phyloP scores from a whole-genome alignment of 2,888 invertebrate genomes.

The Calliphora vomitoria region DNA sequence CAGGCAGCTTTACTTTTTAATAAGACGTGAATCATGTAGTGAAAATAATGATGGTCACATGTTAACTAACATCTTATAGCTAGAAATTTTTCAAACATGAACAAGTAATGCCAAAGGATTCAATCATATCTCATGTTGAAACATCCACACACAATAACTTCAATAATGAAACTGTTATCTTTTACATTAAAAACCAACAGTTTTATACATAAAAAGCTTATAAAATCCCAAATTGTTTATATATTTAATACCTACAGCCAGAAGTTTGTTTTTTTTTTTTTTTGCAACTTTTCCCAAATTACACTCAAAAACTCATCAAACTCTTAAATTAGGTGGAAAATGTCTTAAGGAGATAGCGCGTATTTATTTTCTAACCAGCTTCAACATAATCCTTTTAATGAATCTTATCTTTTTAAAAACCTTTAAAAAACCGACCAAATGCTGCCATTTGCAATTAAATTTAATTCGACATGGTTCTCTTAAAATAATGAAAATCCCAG shows the following conservation, averaged over 20 bases:
- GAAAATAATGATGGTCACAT: too few relatives aligned
- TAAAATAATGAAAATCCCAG: conserved; percentile 52
- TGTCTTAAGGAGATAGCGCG: conserved; percentile 57
- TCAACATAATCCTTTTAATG: conserved; percentile 71
- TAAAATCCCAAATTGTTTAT: background rate
- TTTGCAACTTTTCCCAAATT: background rate
- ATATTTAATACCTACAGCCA: background rate
- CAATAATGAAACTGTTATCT: too few relatives aligned
- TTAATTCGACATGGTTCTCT: conserved; percentile 76
- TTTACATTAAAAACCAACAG: too few relatives aligned
- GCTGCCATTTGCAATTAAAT: conserved; percentile 77
- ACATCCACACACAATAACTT: too few relatives aligned
- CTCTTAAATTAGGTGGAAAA: conserved; percentile 64
- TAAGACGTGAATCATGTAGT: too few relatives aligned
- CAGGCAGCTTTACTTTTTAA: too few relatives aligned
- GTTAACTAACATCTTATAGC: too few relatives aligned
- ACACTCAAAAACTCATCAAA: conserved; percentile 49
- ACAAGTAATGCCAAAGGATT: too few relatives aligned
- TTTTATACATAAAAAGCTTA: background rate
- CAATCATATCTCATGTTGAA: too few relatives aligned
- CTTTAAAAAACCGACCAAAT: conserved; percentile 70
- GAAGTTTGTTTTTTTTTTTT: background rate
- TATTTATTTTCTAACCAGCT: conserved; percentile 37
- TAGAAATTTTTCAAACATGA: too few relatives aligned
- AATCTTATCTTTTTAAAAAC: conserved; percentile 56